A percentile compares a stretch with the other conserved stretches of the same genome.
phyloP scores from a whole-genome alignment of 2,797 vertebrate genomes.

The Bovichtus diacanthus region DNA sequence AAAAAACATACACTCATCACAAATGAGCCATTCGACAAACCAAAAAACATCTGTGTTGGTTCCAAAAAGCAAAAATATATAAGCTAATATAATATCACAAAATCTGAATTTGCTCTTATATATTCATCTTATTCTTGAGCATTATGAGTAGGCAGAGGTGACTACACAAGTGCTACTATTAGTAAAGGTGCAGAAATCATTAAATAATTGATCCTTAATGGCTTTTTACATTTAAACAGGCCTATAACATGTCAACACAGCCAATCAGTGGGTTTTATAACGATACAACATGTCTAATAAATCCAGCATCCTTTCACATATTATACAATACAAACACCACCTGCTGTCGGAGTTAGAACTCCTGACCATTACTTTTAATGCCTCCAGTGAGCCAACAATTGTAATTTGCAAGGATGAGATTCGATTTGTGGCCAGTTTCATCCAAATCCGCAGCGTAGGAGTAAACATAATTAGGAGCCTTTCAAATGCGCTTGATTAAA shows the following conservation, averaged over 20 bases:
- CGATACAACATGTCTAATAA: not conserved
- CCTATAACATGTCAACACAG: not conserved
- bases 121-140: not conserved
- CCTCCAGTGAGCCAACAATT: not conserved
- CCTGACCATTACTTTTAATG: not conserved
- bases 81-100: not conserved
- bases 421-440: constrained; percentile 11
- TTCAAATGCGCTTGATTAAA: not conserved
- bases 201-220: not conserved
- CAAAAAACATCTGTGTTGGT: not conserved
- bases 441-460: not conserved
- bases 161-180: not conserved
- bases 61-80: not conserved
- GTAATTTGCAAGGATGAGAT: not conserved
- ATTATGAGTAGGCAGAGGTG: not conserved
- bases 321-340: too few species aligned
- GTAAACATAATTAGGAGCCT: not conserved
- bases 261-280: not conserved
- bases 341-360: not conserved
- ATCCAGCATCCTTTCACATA: not conserved
- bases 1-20: too few species aligned
- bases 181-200: not conserved
- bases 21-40: not conserved
- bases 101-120: not conserved
- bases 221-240: not conserved